Evolutionary conservation across 2,113 vertebrate genomes (phyloP).

Genomic region (Cygnus atratus): DNA sequence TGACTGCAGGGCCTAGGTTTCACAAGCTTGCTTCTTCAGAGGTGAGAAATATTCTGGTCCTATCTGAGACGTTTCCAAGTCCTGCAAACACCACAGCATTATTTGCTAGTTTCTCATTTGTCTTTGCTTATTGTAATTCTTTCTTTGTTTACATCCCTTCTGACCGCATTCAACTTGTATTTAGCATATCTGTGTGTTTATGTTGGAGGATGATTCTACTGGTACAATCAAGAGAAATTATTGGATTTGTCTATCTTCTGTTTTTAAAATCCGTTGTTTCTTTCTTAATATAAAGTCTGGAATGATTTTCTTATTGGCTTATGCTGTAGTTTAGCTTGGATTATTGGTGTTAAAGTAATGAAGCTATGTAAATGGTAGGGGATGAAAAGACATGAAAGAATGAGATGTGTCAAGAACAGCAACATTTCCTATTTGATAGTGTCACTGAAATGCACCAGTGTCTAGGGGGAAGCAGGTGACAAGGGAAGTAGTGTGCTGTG

Average conservation of each 20-base stretch:
- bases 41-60: background rate
- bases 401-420: background rate
- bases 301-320: background rate
- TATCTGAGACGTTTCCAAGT: conserved; percentile 24
- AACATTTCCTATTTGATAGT: background rate
- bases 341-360: background rate
- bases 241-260: background rate
- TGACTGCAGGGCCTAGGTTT: background rate
- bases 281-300: background rate
- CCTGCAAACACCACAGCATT: background rate
- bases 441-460: background rate
- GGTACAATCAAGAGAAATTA: background rate
- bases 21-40: background rate
- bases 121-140: background rate
- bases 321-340: background rate
- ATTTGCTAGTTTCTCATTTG: background rate
- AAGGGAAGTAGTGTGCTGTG: background rate
- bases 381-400: background rate
- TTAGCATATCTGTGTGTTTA: background rate
- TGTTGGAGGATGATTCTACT: background rate
- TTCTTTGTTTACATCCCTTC: background rate
- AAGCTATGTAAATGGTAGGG: background rate
- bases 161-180: background rate
- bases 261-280: background rate
- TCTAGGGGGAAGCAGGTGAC: background rate